phyloP scores from a whole-genome alignment of 2,113 vertebrate genomes.

The Labrus mixtus region DNA sequence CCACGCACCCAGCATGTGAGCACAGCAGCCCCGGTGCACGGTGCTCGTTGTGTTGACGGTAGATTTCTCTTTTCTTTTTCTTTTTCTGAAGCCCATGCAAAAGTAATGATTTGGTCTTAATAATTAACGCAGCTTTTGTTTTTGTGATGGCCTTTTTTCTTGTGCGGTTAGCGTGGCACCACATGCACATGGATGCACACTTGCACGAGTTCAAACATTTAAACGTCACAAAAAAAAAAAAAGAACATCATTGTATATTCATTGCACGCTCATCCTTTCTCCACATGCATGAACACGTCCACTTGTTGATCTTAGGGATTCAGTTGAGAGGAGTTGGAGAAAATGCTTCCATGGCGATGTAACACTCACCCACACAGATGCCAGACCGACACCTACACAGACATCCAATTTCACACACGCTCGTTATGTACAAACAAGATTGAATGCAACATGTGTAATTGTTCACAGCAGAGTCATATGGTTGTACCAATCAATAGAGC shows the following conservation, averaged over 20 bases:
- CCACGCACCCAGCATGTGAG: constrained; percentile 50
- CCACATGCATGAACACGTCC: constrained; percentile 26
- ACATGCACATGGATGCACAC: background rate
- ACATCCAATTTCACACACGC: constrained; percentile 22
- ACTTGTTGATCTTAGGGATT: constrained; percentile 60
- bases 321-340: constrained; percentile 31
- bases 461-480: background rate
- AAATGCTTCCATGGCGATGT: constrained; percentile 35
- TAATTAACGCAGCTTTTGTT: constrained; percentile 25
- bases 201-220: background rate
- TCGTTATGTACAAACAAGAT: background rate
- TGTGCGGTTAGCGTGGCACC: background rate
- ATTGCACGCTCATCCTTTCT: background rate
- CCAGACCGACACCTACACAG: constrained; percentile 28
- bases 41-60: background rate
- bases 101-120: background rate
- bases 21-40: constrained; percentile 15
- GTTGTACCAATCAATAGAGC: background rate
- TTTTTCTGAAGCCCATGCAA: background rate
- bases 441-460: background rate
- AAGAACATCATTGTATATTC: background rate
- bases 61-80: background rate
- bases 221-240: background rate
- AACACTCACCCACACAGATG: constrained; percentile 11
- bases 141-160: background rate